Conservation (phyloP, 2,888 invertebrate genomes). For the Leptogaster cylindrica region DNA sequence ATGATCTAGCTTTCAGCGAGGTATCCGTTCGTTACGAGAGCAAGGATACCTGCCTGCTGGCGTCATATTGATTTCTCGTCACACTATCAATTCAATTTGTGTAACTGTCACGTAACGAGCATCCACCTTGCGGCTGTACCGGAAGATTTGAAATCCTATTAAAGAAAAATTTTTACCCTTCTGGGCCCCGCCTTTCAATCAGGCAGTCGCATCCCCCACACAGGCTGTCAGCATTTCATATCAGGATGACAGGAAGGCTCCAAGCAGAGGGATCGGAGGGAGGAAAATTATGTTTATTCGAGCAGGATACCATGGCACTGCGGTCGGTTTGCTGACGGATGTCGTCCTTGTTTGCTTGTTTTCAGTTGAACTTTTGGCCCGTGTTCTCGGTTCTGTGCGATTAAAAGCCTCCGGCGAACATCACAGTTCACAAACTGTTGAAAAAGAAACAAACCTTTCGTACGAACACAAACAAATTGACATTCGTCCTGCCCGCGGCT, state of each 20-base stretch:
- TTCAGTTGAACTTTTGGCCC: neutral
- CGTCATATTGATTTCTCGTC: conserved; percentile 46
- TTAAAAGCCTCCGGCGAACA: neutral
- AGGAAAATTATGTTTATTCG: conserved; percentile 34
- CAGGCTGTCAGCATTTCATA: conserved; percentile 44
- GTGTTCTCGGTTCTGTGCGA: neutral
- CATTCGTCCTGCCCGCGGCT: neutral
- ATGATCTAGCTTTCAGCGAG: conserved; percentile 41
- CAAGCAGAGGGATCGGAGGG: neutral
- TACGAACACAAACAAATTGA: conserved; percentile 25
- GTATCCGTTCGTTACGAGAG: conserved; percentile 8
- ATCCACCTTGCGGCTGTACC: conserved; percentile 44
- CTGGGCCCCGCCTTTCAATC: conserved; percentile 43
- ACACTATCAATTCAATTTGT: conserved; percentile 48
- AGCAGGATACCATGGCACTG: conserved; percentile 8
- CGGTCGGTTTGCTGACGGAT: neutral
- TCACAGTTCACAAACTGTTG: conserved; percentile 7
- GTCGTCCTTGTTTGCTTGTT: conserved; percentile 2
- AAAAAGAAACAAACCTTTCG: conserved; percentile 29
- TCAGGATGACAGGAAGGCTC: conserved; percentile 26
- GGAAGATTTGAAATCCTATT: conserved; percentile 45
- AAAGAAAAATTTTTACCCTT: conserved; percentile 43
- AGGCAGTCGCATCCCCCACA: neutral
- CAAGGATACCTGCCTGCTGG: conserved; percentile 31
- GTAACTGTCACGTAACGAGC: conserved; percentile 48